Conservation (phyloP, 2,113 vertebrate species). For the Cyprinus carpio region DNA sequence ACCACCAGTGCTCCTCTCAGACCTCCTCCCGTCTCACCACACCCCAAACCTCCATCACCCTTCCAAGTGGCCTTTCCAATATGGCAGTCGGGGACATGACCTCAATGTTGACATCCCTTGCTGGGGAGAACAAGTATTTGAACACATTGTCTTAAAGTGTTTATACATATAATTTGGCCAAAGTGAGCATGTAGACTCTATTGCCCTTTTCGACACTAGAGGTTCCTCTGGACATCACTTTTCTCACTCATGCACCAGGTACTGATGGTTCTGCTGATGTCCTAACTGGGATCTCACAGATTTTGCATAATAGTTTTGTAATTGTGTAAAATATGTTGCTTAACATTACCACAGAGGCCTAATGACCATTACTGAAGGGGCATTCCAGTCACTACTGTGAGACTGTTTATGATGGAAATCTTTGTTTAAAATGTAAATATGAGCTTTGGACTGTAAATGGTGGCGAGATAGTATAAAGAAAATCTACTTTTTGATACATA, state of each 20-base stretch:
- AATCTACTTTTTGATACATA: constrained; percentile 52
- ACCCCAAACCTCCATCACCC: constrained; percentile 72
- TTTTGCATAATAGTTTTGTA: constrained; percentile 50
- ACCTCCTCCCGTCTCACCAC: constrained; percentile 77
- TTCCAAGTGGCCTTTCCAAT: constrained; percentile 81
- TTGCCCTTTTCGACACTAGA: constrained; percentile 66
- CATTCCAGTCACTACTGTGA: constrained; percentile 65
- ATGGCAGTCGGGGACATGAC: constrained; percentile 98
- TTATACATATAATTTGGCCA: neutral
- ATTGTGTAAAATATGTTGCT: constrained; percentile 35
- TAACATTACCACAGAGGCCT: constrained; percentile 33
- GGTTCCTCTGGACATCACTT: constrained; percentile 60
- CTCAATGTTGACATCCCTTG: constrained; percentile 90
- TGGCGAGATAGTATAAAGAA: constrained; percentile 58
- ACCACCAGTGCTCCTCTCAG: constrained; percentile 72
- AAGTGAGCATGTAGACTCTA: constrained; percentile 8
- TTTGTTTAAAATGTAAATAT: constrained; percentile 74
- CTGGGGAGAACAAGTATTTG: constrained; percentile 94
- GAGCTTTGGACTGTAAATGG: constrained; percentile 67
- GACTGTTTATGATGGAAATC: constrained; percentile 63
- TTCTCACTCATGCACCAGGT: constrained; percentile 10
- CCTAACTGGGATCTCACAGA: constrained; percentile 42
- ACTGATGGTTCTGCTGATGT: neutral
- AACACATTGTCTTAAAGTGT: constrained; percentile 83
- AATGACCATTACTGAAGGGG: constrained; percentile 53